Percentiles rank a stretch among this genome's conserved stretches.
Evolutionary conservation across 2,797 vertebrate genomes (phyloP).

Genomic region (Micrastur ruficollis): DNA sequence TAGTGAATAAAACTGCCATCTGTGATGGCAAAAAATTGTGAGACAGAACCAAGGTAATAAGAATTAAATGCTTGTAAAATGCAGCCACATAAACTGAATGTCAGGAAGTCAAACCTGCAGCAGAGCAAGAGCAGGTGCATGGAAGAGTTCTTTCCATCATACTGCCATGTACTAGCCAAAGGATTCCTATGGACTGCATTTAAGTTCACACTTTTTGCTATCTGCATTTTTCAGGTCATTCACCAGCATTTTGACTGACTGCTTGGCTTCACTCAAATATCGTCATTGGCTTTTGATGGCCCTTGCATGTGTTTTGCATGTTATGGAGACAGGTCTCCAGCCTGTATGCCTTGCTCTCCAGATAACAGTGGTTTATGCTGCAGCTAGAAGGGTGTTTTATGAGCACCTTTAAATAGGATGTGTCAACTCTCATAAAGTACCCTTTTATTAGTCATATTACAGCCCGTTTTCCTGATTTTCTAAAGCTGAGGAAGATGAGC

Average conservation of each 20-base stretch:
- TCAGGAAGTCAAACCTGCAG: not conserved
- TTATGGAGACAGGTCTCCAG: not conserved
- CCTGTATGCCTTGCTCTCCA: not conserved
- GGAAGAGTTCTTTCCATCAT: not conserved
- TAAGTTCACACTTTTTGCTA: not conserved
- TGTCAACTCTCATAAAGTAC: not conserved
- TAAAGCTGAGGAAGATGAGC: not conserved
- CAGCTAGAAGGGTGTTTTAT: not conserved
- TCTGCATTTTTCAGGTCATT: not conserved
- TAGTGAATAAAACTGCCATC: slow-evolving; percentile 46
- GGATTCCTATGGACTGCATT: not conserved
- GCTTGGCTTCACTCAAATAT: not conserved
- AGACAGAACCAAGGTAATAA: not conserved
- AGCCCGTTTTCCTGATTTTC: not conserved
- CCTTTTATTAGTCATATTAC: not conserved
- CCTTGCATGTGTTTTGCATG: not conserved
- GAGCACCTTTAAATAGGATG: not conserved
- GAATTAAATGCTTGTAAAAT: slow-evolving; percentile 2
- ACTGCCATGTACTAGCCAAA: not conserved
- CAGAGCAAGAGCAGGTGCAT: not conserved
- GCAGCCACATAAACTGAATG: not conserved
- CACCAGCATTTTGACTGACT: not conserved
- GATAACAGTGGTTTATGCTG: not conserved
- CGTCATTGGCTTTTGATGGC: not conserved
- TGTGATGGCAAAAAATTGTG: slow-evolving; percentile 1